Conservation (phyloP, 2,888 invertebrate genomes). For the Conomelus anceps region DNA sequence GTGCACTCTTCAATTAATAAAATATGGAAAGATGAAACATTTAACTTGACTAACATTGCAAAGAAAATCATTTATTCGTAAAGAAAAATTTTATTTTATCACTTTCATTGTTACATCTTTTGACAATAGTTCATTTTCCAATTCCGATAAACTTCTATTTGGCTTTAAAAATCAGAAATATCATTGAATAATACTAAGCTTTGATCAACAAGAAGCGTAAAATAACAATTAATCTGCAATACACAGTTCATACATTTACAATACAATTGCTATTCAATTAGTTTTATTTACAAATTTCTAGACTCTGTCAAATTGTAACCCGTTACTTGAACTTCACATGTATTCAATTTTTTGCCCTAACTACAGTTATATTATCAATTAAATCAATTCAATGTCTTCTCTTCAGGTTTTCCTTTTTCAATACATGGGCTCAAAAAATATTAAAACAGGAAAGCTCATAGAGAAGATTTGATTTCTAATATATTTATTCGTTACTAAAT, state of each 20-base stretch:
- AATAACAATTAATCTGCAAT: neutral
- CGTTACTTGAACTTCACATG: neutral
- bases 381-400: neutral
- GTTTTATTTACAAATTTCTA: neutral
- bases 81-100: neutral
- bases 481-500: too few relatives aligned
- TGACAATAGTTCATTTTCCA: neutral
- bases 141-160: neutral
- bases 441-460: slow-evolving; percentile 5
- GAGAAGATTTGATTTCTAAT: neutral
- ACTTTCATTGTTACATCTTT: neutral
- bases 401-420: neutral
- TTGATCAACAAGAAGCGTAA: neutral
- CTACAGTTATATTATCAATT: neutral
- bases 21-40: too few relatives aligned
- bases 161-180: neutral
- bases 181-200: neutral
- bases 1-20: too few relatives aligned
- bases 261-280: neutral
- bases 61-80: neutral
- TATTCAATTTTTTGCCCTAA: neutral
- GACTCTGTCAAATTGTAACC: neutral
- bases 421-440: slow-evolving; percentile 3
- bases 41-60: neutral
- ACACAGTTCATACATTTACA: neutral